Conservation (phyloP, 2,888 invertebrate genomes). For the Caenorhabditis sinica region DNA sequence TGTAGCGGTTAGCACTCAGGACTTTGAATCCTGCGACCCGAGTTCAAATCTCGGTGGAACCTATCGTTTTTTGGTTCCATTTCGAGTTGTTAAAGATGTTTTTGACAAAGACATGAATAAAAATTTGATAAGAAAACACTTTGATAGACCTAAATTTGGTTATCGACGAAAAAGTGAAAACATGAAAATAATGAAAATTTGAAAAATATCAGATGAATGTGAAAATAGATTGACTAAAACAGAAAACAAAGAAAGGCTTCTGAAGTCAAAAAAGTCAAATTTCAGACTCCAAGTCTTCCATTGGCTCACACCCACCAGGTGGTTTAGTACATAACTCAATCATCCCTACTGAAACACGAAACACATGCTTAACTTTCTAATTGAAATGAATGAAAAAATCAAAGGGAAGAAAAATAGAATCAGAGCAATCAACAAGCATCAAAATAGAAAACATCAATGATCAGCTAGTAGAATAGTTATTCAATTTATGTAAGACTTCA, state of each 20-base stretch:
- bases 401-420: neutral
- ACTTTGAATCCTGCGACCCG: constrained; percentile 78
- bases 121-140: neutral
- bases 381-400: constrained; percentile 13
- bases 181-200: neutral
- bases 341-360: constrained; percentile 16
- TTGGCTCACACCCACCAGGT: constrained; percentile 15
- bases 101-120: neutral
- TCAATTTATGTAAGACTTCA: constrained; percentile 29
- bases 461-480: constrained; percentile 28
- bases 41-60: constrained; percentile 79
- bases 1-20: constrained; percentile 79
- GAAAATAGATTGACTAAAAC: neutral
- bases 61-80: constrained; percentile 56
- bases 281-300: neutral
- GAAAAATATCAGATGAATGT: neutral
- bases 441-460: constrained; percentile 44
- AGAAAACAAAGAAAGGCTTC: constrained; percentile 28
- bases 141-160: neutral
- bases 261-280: neutral
- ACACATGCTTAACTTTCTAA: constrained; percentile 18
- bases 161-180: neutral
- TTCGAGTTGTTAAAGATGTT: neutral
- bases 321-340: constrained; percentile 32
- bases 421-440: neutral